phyloP scores from a whole-genome alignment of 2,113 vertebrate species.

The Glareola pratincola region DNA sequence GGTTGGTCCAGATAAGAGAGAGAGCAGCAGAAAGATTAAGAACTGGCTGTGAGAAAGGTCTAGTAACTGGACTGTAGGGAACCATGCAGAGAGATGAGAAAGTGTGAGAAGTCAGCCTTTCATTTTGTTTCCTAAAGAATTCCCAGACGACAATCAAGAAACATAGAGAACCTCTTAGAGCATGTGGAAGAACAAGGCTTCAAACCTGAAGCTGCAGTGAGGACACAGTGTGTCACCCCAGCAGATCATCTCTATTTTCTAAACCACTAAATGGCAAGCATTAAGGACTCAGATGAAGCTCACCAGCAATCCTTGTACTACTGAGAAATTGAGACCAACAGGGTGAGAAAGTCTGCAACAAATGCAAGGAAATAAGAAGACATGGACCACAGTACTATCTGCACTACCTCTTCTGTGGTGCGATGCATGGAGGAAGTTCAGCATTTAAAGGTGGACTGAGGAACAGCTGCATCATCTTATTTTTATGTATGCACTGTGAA shows the following conservation, averaged over 20 bases:
- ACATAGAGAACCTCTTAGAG: background rate
- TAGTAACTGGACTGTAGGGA: background rate
- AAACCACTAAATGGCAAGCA: background rate
- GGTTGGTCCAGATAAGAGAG: background rate
- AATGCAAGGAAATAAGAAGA: background rate
- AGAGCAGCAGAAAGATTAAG: background rate
- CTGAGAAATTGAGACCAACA: background rate
- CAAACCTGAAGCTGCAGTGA: background rate
- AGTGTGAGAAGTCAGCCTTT: background rate
- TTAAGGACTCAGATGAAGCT: background rate
- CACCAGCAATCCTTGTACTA: background rate
- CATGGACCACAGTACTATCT: fast-evolving
- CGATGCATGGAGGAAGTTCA: background rate
- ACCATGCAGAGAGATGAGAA: too few species aligned
- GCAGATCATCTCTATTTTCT: background rate
- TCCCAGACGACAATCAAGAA: background rate
- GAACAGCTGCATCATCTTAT: background rate
- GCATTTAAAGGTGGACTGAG: background rate
- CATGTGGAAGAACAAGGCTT: background rate
- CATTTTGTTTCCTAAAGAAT: background rate
- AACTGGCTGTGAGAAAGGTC: background rate
- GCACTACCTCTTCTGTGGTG: background rate
- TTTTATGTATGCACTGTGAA: background rate
- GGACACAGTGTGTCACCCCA: background rate
- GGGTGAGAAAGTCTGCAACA: background rate